Evolutionary conservation across 1,140 invertebrate species (phyloP), one percentile per base, ranked within the genome.

Genomic region (Diabrotica undecimpunctata): DNA sequence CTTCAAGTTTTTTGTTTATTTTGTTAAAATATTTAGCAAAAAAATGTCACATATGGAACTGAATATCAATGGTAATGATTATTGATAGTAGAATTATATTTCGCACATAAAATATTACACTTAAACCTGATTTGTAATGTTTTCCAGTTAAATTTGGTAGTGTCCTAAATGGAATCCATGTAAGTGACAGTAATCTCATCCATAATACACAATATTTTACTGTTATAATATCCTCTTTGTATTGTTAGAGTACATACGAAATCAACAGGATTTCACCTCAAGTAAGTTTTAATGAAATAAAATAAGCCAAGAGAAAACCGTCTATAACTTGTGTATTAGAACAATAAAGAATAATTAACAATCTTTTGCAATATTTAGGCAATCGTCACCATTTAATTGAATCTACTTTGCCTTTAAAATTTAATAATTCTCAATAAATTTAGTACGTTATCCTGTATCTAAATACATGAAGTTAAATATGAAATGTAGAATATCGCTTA

Each of bases 121-220:
- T 46, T 46, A 46, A 5, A 6, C 41, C 25, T 25, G 25, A 25
- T 4, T 25, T 25, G 25, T 25, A 25, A 25, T 25, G 1, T 25
- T 25, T 25, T 25, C 4, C 4, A 4, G 25, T 25, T 25, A 4
- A 25, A 25, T 25, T 25, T 25, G 4, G 25, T 25, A 25, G 25
- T 25, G 25, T 25, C 25, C 25, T 25, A 25, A 25, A 25, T 25
- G 25, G 25, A 25, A 25, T 25, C 25, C 25, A 25, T 25, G 2
- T 36, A 55, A 14, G 4, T 36, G 13, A 14, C 8, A 55, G 12
- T 9, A 55, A 55, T 9, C 8, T 14, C 8, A 9, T 8, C 12
- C 35, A 9, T 14, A 55, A 55, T 55, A 12, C 8, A 25, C 12
- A 55, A 55, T 55, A 55, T 55, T 55, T 55, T 55, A 14, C 13